Conservation (phyloP, 2,888 invertebrate species). For the Camponotus fellah region DNA sequence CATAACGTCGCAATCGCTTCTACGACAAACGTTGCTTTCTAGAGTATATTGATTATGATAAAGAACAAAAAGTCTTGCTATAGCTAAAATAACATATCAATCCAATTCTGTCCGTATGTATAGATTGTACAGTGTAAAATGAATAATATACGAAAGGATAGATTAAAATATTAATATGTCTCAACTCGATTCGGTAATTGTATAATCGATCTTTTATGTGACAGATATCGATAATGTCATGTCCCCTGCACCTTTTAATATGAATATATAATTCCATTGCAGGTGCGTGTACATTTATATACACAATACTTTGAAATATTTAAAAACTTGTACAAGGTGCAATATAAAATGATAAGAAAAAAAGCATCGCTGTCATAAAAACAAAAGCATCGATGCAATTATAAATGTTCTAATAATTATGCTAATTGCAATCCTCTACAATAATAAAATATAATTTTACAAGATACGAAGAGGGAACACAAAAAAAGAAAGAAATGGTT, state of each 20-base stretch:
- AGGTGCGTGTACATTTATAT: constrained; percentile 65
- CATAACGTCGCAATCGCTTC: background rate
- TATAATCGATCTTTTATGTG: constrained; percentile 5
- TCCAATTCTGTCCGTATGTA: background rate
- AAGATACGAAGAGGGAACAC: background rate
- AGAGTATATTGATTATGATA: background rate
- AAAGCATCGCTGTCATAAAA: background rate
- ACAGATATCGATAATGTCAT: background rate
- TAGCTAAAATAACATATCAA: background rate
- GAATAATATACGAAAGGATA: background rate
- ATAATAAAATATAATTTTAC: background rate
- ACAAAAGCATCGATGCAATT: background rate
- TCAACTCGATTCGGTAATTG: constrained; percentile 1
- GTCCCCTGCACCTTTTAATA: constrained; percentile 1
- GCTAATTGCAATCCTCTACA: background rate
- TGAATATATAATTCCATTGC: constrained; percentile 48
- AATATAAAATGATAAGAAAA: constrained; percentile 41
- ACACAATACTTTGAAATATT: constrained; percentile 59
- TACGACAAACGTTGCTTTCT: background rate
- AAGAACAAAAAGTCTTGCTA: background rate
- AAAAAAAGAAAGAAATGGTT: background rate
- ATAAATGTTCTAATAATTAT: background rate
- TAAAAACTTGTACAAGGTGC: constrained; percentile 42
- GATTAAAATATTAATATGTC: background rate
- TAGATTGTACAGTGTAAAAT: background rate